Percentiles rank a stretch among this genome's conserved stretches.
These are phyloP conservation scores for Aptenodytes forsteri DNA, from an alignment of 2,113 vertebrate genomes.

Conservation along the genomic window DNA sequence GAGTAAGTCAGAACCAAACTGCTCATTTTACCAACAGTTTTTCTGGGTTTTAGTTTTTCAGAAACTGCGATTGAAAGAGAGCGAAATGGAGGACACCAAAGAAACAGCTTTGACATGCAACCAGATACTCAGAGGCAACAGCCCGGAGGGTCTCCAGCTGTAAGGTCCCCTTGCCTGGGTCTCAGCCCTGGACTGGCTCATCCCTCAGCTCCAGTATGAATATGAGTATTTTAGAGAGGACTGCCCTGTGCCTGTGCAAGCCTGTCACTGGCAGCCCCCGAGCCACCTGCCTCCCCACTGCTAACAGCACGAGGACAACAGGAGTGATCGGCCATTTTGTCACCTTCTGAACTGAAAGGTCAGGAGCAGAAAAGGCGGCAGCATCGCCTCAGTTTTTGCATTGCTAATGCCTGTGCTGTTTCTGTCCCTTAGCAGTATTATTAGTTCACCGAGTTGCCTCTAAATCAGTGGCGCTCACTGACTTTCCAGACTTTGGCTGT, in stretches of 20 bases:
- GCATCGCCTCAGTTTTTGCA: not conserved
- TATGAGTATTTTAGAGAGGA: not conserved
- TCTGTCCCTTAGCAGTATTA: not conserved
- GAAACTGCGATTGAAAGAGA: not conserved
- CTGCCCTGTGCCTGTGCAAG: not conserved
- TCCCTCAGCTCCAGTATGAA: not conserved
- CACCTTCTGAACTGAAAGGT: not conserved
- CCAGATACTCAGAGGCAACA: not conserved
- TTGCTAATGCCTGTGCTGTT: not conserved
- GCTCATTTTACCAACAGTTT: not conserved
- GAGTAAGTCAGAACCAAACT: not conserved
- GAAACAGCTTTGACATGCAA: not conserved
- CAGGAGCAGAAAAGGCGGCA: not conserved
- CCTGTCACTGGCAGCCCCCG: not conserved
- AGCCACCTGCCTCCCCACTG: not conserved
- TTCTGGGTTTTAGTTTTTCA: not conserved
- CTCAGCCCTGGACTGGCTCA: not conserved
- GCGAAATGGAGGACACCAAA: not conserved
- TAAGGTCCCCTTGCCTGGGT: not conserved
- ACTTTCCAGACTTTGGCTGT: not conserved
- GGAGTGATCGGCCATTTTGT: accelerated
- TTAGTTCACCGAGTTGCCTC: not conserved
- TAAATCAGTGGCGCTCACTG: accelerated
- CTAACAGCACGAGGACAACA: not conserved
- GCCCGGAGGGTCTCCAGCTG: not conserved